A percentile compares a stretch with the other conserved stretches of the same genome.
phyloP scores from a whole-genome alignment of 1,140 invertebrate genomes.

The Atta texana region DNA sequence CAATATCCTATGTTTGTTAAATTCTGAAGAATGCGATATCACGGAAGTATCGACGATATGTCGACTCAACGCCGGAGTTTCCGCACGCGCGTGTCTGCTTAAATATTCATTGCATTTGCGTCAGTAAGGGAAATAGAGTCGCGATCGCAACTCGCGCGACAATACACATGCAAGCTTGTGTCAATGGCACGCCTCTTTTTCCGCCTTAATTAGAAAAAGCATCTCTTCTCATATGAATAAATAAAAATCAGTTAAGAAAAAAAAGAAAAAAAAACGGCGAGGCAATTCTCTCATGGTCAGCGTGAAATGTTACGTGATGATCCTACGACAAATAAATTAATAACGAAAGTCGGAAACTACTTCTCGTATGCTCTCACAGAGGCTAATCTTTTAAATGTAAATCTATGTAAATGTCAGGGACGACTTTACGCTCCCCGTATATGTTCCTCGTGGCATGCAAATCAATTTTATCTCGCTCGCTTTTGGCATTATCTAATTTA shows the following conservation, averaged over 20 bases:
- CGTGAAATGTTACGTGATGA: not conserved
- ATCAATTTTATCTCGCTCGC: conserved; percentile 5
- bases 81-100: conserved; percentile 1
- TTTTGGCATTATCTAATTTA: conserved; percentile 4
- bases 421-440: not conserved
- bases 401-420: conserved; percentile 12
- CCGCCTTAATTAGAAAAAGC: not conserved
- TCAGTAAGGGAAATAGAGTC: conserved; percentile 15
- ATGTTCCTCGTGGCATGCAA: not conserved
- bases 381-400: conserved; percentile 9
- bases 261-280: not conserved
- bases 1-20: not conserved
- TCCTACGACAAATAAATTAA: not conserved
- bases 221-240: not conserved
- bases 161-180: not conserved
- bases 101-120: conserved; percentile 59
- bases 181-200: not conserved
- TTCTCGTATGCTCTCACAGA: not conserved
- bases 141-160: not conserved
- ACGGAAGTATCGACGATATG: not conserved
- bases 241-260: not conserved
- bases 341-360: not conserved
- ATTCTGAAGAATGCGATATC: not conserved
- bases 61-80: not conserved
- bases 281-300: not conserved